Evolutionary conservation across 2,888 invertebrate species (phyloP).

Genomic region (Liodrosophila aerea): DNA sequence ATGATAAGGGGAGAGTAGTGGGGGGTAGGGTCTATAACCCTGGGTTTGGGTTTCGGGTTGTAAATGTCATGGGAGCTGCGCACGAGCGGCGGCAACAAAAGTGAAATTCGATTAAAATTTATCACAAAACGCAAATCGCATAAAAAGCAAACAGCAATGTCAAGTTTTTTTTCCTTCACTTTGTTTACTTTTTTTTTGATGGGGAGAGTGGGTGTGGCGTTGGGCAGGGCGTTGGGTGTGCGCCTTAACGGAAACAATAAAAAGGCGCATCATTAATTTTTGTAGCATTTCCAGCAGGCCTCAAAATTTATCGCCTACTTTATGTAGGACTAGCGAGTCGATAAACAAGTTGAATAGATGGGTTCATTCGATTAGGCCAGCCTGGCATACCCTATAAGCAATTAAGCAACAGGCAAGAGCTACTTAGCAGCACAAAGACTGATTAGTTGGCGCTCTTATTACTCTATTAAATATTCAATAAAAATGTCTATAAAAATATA

Average conservation of each 20-base stretch:
- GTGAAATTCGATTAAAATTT: slow-evolving; percentile 73
- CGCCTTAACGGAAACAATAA: slow-evolving; percentile 40
- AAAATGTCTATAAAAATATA: no score
- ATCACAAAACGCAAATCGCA: slow-evolving; percentile 60
- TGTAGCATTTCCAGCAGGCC: slow-evolving; percentile 37
- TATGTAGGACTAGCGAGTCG: slow-evolving; percentile 24
- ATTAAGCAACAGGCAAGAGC: slow-evolving; percentile 23
- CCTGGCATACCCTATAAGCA: slow-evolving; percentile 9
- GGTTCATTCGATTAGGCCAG: background rate
- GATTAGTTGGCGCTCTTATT: no score
- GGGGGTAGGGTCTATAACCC: slow-evolving; percentile 4
- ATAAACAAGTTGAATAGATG: slow-evolving; percentile 2
- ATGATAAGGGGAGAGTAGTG: slow-evolving; percentile 27
- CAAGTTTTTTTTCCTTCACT: slow-evolving; percentile 12
- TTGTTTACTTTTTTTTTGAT: background rate
- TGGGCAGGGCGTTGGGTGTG: background rate
- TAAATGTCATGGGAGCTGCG: slow-evolving; percentile 40
- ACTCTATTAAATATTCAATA: no score
- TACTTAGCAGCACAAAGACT: no score
- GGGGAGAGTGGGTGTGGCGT: background rate
- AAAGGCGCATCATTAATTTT: slow-evolving; percentile 72
- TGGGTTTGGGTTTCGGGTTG: slow-evolving; percentile 6
- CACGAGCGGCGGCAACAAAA: slow-evolving; percentile 36
- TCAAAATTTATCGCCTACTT: slow-evolving; percentile 59
- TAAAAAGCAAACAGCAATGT: slow-evolving; percentile 41